phyloP scores from a whole-genome alignment of 2,113 vertebrate genomes.

The Nothocercus nigrocapillus region DNA sequence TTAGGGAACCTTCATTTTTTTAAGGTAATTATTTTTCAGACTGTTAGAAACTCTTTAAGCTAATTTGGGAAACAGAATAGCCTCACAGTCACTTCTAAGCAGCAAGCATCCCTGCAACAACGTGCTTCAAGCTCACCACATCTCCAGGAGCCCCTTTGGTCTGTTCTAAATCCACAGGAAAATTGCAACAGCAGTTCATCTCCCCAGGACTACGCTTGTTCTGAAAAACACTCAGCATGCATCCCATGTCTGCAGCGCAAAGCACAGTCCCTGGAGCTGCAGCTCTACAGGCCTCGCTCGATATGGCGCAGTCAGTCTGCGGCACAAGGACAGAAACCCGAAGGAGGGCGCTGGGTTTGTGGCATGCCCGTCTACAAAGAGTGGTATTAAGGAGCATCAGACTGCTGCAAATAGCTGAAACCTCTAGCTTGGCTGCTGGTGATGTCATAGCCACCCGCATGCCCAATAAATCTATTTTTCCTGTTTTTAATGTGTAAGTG shows the following conservation, averaged over 20 bases:
- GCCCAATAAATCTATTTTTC: constrained; percentile 50
- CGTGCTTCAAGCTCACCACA: not conserved
- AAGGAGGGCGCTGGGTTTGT: not conserved
- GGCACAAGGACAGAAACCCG: not conserved
- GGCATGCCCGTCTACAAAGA: not conserved
- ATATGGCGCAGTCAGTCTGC: not conserved
- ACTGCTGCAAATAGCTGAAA: not conserved
- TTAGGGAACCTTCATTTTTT: not conserved
- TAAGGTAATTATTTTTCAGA: not conserved
- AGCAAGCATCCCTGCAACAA: not conserved
- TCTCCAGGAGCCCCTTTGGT: not conserved
- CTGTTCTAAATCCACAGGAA: not conserved
- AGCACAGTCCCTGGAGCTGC: not conserved
- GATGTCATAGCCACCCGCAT: not conserved
- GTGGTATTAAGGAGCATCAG: not conserved
- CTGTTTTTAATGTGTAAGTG: constrained; percentile 53
- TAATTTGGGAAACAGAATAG: not conserved
- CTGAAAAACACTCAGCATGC: not conserved
- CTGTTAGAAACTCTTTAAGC: not conserved
- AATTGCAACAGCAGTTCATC: constrained; percentile 3
- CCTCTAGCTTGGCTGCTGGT: not conserved
- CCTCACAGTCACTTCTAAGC: not conserved
- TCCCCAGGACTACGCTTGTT: not conserved
- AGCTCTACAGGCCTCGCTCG: not conserved
- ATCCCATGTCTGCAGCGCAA: not conserved